phyloP scores from a whole-genome alignment of 2,113 vertebrate species.

The Melanerpes aurifrons region DNA sequence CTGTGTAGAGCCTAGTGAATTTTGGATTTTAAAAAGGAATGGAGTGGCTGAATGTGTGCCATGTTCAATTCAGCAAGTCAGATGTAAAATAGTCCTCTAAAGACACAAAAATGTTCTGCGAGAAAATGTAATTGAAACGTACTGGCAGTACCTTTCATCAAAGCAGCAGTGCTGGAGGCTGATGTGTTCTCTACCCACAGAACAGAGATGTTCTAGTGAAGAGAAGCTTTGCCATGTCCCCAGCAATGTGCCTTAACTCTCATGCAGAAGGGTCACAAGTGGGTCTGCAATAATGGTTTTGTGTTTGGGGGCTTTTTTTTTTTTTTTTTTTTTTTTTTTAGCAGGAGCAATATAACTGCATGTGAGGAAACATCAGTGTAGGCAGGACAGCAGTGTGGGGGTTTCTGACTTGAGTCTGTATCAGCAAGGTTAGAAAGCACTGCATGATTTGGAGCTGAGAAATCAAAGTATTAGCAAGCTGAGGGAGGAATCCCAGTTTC shows the following conservation, averaged over 20 bases:
- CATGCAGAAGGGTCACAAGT: too few species aligned
- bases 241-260: neutral
- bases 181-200: neutral
- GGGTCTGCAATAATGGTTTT: neutral
- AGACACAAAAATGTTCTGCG: neutral
- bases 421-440: neutral
- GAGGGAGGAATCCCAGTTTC: neutral
- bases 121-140: neutral
- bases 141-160: neutral
- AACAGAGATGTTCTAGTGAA: neutral
- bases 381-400: neutral
- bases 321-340: neutral
- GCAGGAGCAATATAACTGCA: neutral
- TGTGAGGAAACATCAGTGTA: neutral
- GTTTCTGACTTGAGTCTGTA: neutral
- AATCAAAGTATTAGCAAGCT: neutral
- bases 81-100: neutral
- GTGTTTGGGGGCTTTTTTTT: neutral
- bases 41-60: neutral
- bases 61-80: accelerated
- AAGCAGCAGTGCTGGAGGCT: neutral
- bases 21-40: neutral
- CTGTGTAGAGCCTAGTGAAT: neutral
- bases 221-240: neutral
- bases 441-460: neutral